phyloP scores from a whole-genome alignment of 2,888 invertebrate species.

The Eubasilissa splendida region DNA sequence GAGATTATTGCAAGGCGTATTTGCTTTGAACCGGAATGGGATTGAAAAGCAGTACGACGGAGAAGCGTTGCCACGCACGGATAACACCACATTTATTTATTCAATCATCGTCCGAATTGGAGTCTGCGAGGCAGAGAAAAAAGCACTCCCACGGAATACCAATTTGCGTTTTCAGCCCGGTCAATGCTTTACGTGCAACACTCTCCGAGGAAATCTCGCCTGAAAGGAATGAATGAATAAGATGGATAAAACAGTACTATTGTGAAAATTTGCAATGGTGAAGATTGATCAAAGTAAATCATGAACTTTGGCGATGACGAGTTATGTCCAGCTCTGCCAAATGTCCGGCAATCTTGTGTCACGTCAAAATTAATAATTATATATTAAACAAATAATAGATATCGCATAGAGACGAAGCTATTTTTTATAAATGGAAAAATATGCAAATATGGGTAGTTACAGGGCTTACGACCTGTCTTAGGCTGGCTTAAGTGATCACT shows the following conservation, averaged over 20 bases:
- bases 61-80: constrained; percentile 39
- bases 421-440: too few species aligned
- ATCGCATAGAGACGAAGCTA: too few species aligned
- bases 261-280: neutral
- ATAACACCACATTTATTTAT: constrained; percentile 44
- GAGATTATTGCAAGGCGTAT: neutral
- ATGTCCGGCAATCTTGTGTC: neutral
- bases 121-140: constrained; percentile 32
- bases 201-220: constrained; percentile 23
- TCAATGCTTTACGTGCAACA: constrained; percentile 31
- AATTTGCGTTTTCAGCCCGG: constrained; percentile 44
- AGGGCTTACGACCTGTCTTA: too few species aligned
- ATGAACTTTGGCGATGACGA: neutral
- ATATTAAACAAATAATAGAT: too few species aligned
- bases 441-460: too few species aligned
- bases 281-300: neutral
- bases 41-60: neutral
- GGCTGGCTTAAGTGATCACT: too few species aligned
- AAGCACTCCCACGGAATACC: constrained; percentile 46
- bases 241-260: neutral
- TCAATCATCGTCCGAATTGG: constrained; percentile 50
- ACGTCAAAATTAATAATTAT: too few species aligned
- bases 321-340: neutral
- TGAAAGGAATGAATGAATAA: neutral
- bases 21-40: neutral